These are phyloP conservation scores for Atta texana DNA, from an alignment of 1,140 invertebrate genomes.

Conservation along the genomic window DNA sequence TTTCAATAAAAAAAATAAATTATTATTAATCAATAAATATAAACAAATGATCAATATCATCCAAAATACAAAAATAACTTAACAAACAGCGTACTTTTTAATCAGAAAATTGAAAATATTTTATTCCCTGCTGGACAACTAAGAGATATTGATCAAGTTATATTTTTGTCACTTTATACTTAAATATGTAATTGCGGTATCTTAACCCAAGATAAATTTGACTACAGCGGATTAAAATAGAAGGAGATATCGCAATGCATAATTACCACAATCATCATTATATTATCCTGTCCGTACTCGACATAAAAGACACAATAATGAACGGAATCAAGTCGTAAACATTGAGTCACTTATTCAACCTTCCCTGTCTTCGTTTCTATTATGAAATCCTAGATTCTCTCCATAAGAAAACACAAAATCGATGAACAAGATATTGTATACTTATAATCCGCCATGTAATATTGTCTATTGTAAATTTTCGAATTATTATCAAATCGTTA, in stretches of 20 bases:
- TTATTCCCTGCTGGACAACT: background rate
- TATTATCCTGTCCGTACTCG: slow-evolving; percentile 13
- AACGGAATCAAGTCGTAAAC: slow-evolving; percentile 24
- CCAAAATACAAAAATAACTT: background rate
- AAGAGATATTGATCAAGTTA: background rate
- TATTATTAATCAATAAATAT: background rate
- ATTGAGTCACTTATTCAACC: slow-evolving; percentile 50
- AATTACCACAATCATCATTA: slow-evolving; percentile 25
- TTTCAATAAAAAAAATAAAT: background rate
- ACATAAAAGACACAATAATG: slow-evolving; percentile 15
- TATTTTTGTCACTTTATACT: background rate
- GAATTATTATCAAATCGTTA: background rate
- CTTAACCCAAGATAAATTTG: background rate
- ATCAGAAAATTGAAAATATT: background rate
- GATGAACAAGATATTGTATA: background rate
- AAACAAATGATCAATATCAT: background rate
- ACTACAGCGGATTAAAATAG: background rate
- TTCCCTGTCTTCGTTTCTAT: background rate
- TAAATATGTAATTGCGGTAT: background rate
- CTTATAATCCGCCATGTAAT: background rate
- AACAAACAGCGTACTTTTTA: background rate
- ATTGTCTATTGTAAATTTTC: background rate
- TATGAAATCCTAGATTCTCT: slow-evolving; percentile 51
- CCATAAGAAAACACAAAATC: slow-evolving; percentile 36
- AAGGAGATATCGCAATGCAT: background rate